A percentile compares a stretch with the other conserved stretches of the same genome.
These are phyloP conservation scores for Terrapene triunguis DNA, from an alignment of 2,113 vertebrate species.

Conservation along the genomic window DNA sequence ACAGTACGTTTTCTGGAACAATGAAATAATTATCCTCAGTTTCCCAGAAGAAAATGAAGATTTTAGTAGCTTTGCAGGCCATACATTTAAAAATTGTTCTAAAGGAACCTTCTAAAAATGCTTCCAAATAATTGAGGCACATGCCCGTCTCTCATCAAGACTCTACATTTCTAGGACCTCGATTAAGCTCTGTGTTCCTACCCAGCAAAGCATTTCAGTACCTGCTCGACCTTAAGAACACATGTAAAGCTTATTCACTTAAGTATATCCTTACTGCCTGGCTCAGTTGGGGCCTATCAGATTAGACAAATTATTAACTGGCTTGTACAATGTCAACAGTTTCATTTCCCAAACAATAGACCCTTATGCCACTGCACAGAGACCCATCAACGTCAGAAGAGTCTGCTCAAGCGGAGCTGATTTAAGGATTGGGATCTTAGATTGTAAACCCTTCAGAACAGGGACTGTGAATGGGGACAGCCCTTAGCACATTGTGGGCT, in stretches of 20 bases:
- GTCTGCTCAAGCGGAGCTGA: not conserved
- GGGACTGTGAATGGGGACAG: not conserved
- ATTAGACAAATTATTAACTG: not conserved
- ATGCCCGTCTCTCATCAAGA: not conserved
- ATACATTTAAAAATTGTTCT: not conserved
- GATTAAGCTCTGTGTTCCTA: not conserved
- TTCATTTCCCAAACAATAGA: not conserved
- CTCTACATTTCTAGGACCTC: not conserved
- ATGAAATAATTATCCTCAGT: not conserved
- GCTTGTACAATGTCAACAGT: not conserved
- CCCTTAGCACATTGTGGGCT: not conserved
- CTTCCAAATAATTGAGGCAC: not conserved
- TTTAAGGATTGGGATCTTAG: not conserved
- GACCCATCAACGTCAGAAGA: fast-evolving
- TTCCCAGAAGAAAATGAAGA: not conserved
- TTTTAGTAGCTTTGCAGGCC: not conserved
- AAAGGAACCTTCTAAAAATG: not conserved
- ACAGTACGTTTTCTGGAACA: not conserved
- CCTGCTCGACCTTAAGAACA: not conserved
- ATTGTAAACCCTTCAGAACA: not conserved
- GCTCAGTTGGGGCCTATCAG: not conserved
- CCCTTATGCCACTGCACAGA: not conserved
- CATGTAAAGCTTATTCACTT: not conserved
- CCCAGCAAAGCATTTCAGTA: not conserved
- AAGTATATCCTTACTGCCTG: not conserved